A percentile compares a stretch with the other conserved stretches of the same genome.
These are phyloP conservation scores for Malurus alboscapulatus DNA, from an alignment of 2,113 vertebrate genomes.

Conservation along the genomic window DNA sequence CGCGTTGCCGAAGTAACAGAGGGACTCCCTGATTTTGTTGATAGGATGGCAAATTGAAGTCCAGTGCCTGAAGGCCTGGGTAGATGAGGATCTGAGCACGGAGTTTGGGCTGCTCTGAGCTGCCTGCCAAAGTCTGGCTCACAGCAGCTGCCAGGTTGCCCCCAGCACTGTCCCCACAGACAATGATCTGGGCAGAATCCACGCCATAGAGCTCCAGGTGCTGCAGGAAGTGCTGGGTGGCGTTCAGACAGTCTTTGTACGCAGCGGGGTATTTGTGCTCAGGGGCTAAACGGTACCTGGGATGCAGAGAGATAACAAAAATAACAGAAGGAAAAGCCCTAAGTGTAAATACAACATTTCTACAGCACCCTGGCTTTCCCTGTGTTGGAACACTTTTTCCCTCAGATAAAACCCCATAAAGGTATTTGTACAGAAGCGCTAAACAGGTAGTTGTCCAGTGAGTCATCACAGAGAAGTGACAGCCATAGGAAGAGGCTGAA, in stretches of 20 bases:
- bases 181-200: constrained; percentile 70
- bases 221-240: constrained; percentile 78
- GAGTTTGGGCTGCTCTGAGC: constrained; percentile 71
- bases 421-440: background rate
- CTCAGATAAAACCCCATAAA: background rate
- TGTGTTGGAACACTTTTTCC: background rate
- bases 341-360: background rate
- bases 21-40: constrained; percentile 79
- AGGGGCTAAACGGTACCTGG: constrained; percentile 75
- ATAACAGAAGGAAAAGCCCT: background rate
- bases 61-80: constrained; percentile 74
- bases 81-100: constrained; percentile 86
- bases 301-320: background rate
- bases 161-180: constrained; percentile 83
- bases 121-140: constrained; percentile 75
- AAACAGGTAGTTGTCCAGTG: background rate
- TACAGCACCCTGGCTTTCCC: background rate
- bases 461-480: background rate
- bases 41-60: constrained; percentile 85
- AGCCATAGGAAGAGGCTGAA: background rate
- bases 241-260: constrained; percentile 71
- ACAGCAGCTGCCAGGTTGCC: constrained; percentile 74
- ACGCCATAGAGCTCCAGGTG: constrained; percentile 71
- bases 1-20: constrained; percentile 61
- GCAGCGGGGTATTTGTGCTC: constrained; percentile 73